Percentiles rank a stretch among this genome's conserved stretches.
phyloP scores from a whole-genome alignment of 2,113 vertebrate species.

The Asarcornis scutulata region DNA sequence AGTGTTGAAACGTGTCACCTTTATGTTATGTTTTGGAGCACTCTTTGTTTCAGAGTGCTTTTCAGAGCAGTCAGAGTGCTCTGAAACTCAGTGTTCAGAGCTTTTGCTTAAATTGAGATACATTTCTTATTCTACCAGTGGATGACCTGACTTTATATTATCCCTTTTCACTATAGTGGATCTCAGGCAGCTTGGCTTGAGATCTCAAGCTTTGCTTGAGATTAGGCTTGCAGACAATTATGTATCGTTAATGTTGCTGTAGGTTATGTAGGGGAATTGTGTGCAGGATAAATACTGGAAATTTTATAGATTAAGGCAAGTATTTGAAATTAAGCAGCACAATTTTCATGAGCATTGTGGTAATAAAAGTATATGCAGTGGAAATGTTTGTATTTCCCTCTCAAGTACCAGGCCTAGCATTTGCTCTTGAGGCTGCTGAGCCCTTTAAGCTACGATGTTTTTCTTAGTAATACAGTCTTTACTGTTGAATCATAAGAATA shows the following conservation, averaged over 20 bases:
- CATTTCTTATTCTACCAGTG: neutral
- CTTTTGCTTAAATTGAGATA: neutral
- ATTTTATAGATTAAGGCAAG: neutral
- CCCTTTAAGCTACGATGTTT: neutral
- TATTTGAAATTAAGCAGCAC: neutral
- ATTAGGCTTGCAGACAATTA: neutral
- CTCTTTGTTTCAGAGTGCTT: neutral
- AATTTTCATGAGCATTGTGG: neutral
- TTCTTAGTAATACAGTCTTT: neutral
- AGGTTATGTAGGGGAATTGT: neutral
- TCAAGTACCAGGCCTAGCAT: neutral
- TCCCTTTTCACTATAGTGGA: neutral
- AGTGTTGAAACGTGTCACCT: neutral
- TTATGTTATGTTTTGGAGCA: neutral
- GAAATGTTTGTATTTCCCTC: neutral
- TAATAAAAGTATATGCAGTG: neutral
- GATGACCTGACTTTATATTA: neutral
- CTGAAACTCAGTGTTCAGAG: neutral
- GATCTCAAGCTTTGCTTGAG: neutral
- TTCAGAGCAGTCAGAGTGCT: too few species aligned
- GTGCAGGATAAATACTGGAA: neutral
- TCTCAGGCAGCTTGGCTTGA: neutral
- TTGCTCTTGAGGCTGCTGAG: neutral
- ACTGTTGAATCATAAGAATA: neutral
- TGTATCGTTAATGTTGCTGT: neutral